These are phyloP conservation scores for Numida meleagris DNA, from an alignment of 2,113 vertebrate species.

Conservation along the genomic window DNA sequence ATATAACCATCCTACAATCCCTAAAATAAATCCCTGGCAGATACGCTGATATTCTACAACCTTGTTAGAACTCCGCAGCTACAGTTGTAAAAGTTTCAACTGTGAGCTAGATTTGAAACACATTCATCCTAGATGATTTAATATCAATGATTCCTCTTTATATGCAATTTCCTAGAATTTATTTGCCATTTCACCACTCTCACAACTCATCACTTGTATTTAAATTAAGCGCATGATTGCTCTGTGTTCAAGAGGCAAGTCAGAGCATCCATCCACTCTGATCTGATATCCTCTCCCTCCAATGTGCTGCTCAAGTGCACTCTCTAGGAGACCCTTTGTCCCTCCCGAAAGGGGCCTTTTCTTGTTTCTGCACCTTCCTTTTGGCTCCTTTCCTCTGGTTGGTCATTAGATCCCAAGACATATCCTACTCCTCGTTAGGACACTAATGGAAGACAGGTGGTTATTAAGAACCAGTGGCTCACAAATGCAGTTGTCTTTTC, in stretches of 20 bases:
- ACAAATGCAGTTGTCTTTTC: conserved; percentile 23
- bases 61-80: conserved; percentile 37
- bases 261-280: background rate
- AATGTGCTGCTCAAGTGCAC: background rate
- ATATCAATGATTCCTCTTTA: conserved; percentile 40
- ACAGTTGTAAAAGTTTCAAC: conserved; percentile 54
- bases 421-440: background rate
- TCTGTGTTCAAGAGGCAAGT: conserved; percentile 12
- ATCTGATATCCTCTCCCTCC: background rate
- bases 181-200: conserved; percentile 56
- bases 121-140: conserved; percentile 51
- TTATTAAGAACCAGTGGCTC: background rate
- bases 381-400: conserved; percentile 19
- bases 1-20: background rate
- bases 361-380: conserved; percentile 32
- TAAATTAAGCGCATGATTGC: conserved; percentile 15
- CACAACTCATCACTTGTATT: conserved; percentile 50
- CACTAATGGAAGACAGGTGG: conserved; percentile 25
- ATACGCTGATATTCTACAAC: background rate
- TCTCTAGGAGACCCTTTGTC: background rate
- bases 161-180: conserved; percentile 58
- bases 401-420: background rate
- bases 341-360: conserved; percentile 40
- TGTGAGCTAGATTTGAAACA: conserved; percentile 63
- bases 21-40: conserved; percentile 51